These are phyloP conservation scores for Saccopteryx bilineata DNA, from an alignment of 2,113 vertebrate species.

Conservation along the genomic window DNA sequence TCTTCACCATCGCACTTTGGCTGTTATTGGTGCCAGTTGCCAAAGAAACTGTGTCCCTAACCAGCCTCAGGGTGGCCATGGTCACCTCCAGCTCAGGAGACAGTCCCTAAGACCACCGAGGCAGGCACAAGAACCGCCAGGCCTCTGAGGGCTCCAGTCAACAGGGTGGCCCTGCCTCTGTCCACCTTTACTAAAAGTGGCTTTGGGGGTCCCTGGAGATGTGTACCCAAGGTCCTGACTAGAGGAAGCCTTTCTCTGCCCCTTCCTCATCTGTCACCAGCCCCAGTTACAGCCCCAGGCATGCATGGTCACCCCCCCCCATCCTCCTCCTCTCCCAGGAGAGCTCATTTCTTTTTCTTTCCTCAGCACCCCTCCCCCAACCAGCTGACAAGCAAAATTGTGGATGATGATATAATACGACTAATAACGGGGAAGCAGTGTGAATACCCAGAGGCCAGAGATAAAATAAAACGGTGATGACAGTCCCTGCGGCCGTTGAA, in stretches of 20 bases:
- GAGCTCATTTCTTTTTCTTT: neutral
- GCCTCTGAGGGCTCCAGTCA: neutral
- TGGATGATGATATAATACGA: slow-evolving; percentile 53
- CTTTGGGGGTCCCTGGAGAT: neutral
- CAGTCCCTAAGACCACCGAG: neutral
- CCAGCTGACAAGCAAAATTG: slow-evolving; percentile 60
- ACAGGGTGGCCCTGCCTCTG: neutral
- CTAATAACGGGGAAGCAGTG: slow-evolving; percentile 61
- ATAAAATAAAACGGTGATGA: slow-evolving; percentile 46
- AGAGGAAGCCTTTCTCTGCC: neutral
- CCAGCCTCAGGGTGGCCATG: neutral
- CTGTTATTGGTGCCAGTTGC: neutral
- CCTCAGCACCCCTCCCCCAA: neutral
- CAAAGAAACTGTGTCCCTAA: neutral
- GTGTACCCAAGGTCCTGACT: neutral
- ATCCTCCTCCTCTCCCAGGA: neutral
- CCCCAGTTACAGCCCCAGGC: neutral
- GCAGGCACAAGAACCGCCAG: neutral
- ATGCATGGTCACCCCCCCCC: fast-evolving
- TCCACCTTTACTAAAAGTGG: neutral
- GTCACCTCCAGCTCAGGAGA: neutral
- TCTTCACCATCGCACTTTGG: neutral
- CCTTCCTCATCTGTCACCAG: neutral
- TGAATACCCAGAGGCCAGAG: slow-evolving; percentile 62
- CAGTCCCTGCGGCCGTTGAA: neutral